Base-by-base conservation (phyloP, 2,888 invertebrate species). In the Drosophila recens region DNA sequence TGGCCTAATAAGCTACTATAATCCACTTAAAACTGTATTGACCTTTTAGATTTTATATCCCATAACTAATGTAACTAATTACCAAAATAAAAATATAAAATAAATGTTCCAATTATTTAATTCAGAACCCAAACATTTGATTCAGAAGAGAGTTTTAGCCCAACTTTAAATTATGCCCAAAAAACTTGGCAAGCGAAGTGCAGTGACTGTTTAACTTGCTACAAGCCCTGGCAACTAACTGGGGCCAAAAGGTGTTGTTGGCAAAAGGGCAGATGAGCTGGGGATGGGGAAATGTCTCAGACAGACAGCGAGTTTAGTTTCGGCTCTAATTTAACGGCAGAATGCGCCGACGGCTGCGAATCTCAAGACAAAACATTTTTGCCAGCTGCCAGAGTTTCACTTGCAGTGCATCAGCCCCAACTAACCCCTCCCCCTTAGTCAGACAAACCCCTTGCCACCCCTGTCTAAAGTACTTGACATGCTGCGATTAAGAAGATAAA, bases 401-500 rank as follows among this genome's bases (percentile, higher is more conserved):
- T 42, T 45, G 64, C 64, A 62, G 23, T 49, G 5, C 17, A 11
- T 15, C 13, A 17, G 13, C 13, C 10, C n/a, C n/a, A n/a, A n/a
- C n/a, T n/a, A 23, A 15, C 15, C 15, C 2, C 23, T 2, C 15
- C 54, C n/a, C n/a, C 1, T 0, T 5, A 11, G 23, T 13, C 4
- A 27, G 27, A 43, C 15, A n/a, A 10, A n/a, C 65, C 20, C n/a
- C 11, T 15, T 10, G 6, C 13, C 43, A 1, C 17, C 6, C 5
- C 3, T 15, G 1, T n/a, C 11, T 4, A 5, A 23, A 52, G 54
- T 36, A 48, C 58, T 74, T 75, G 87, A 78, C 75, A 67, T 64
- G 68, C 72, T 61, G 78, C 75, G 89, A 86, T 85, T 82, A 82
- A 79, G 63, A 79, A 88, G 88, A 85, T 77, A 89, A 89, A 90